Base-by-base conservation (phyloP, 2,113 vertebrate species). In the Calidris pugnax region DNA sequence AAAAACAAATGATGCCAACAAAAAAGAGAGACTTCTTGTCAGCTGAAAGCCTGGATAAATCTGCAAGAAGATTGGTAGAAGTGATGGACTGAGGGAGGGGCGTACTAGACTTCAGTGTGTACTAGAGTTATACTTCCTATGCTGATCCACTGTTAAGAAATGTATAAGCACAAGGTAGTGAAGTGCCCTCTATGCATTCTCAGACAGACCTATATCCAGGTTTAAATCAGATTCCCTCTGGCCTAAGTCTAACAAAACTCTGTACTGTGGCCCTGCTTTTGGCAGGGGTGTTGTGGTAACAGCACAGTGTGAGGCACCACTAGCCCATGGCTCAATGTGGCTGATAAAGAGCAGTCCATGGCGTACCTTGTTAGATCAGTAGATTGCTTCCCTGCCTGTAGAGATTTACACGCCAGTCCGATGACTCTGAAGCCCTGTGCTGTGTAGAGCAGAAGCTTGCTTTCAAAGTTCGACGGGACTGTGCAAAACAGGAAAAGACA, bases 391-490 rank as follows among this genome's bases (percentile, higher is more conserved):
- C 92, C 91, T 32, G 17, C 33, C 53, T 90, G 97, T 56, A 98
- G 84, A 60, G 94, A 62, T 75, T 98, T 98, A 77, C 94, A 98
- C 28, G 98, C 98, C 93, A 98, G 90, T 3, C 97, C 98, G 11
- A 98, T 98, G 90, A 98, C 98, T 22, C 98, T 95, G 85, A 98
- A 98, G 47, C 98, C 98, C 85, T 96, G 98, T 3, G 96, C 93
- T 7, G 98, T 98, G 77, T 98, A 98, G 92, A 95, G 75, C 96
- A 97, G 97, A 75, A 98, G 98, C 33, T 98, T 95, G 41, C 94
- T 97, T 93, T 93, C 87, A 75, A 98, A 98, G 83, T 92, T 94
- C 1, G 69, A 21, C 32, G 98, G 98, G 37, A 98, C 98, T 98
- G 97, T 97, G 75, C 16, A 96, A 83, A 93, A 95, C 81, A 90